Evolutionary conservation across 2,113 vertebrate genomes (phyloP).

Genomic region (Albula glossodonta): DNA sequence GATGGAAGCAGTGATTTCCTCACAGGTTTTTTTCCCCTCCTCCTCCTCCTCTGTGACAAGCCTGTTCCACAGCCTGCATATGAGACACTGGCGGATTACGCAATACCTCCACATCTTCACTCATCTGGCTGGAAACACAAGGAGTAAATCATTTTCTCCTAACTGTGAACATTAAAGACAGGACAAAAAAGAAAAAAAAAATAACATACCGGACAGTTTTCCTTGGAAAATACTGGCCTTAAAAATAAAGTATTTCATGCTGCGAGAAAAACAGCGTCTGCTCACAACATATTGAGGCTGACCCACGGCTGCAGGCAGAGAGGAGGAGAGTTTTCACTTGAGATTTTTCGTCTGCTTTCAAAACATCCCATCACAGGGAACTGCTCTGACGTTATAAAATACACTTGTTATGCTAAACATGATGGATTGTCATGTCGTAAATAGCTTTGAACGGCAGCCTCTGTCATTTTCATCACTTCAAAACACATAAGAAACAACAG

Average conservation of each 20-base stretch:
- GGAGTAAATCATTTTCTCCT: constrained; percentile 2
- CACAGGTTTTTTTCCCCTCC: neutral
- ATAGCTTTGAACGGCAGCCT: neutral
- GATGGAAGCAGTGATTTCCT: neutral
- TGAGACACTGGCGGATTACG: neutral
- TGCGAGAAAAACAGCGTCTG: neutral
- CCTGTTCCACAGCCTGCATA: neutral
- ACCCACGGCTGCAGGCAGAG: neutral
- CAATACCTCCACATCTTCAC: neutral
- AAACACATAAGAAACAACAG: neutral
- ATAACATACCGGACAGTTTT: neutral
- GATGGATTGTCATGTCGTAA: neutral
- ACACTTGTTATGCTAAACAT: neutral
- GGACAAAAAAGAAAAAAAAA: neutral
- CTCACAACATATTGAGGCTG: neutral
- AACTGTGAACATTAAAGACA: neutral
- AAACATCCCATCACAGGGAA: neutral
- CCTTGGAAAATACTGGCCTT: neutral
- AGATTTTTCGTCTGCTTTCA: neutral
- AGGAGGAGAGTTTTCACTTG: too few species aligned
- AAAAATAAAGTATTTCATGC: neutral
- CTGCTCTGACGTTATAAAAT: neutral
- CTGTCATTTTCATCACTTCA: neutral
- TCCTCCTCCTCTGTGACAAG: neutral
- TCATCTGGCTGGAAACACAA: neutral